Evolutionary conservation across 2,797 vertebrate species (phyloP).

Genomic region (Taenioides sp.): DNA sequence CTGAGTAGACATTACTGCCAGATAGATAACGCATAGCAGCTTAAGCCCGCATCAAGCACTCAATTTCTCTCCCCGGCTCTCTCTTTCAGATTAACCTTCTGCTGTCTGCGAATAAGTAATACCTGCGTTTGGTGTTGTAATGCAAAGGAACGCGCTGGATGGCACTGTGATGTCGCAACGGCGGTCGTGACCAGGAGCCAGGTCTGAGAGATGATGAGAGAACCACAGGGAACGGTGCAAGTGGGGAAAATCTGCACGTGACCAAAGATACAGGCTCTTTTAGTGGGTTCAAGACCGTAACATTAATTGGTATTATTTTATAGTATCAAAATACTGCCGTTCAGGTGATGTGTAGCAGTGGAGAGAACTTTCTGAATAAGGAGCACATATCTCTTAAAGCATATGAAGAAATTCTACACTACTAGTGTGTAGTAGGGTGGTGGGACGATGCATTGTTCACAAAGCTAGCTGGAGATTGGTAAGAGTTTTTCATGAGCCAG

Average conservation of each 20-base stretch:
- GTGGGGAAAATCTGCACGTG: constrained; percentile 30
- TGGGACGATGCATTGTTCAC: constrained; percentile 23
- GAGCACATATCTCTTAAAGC: constrained; percentile 35
- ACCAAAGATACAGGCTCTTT: constrained; percentile 52
- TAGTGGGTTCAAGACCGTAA: constrained; percentile 32
- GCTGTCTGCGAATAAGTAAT: constrained; percentile 89
- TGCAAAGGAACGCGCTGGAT: constrained; percentile 31
- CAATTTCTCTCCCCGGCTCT: constrained; percentile 34
- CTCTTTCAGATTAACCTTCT: constrained; percentile 89
- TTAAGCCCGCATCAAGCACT: constrained; percentile 33
- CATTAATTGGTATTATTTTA: constrained; percentile 32
- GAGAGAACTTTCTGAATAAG: constrained; percentile 32
- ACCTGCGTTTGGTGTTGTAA: constrained; percentile 21
- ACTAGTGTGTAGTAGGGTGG: constrained; percentile 6
- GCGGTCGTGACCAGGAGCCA: constrained; percentile 40
- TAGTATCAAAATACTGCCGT: constrained; percentile 31
- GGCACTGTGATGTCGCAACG: constrained; percentile 33
- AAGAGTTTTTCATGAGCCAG: constrained; percentile 44
- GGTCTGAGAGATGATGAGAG: constrained; percentile 39
- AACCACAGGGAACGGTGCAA: constrained; percentile 27
- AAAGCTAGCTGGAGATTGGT: constrained; percentile 36
- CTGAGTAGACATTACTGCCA: constrained; percentile 31
- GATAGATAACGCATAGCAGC: constrained; percentile 46
- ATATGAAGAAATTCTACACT: constrained; percentile 33
- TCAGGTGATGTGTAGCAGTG: constrained; percentile 34